Base-by-base conservation (phyloP, 2,888 invertebrate species). In the Ptilodon capucinus region DNA sequence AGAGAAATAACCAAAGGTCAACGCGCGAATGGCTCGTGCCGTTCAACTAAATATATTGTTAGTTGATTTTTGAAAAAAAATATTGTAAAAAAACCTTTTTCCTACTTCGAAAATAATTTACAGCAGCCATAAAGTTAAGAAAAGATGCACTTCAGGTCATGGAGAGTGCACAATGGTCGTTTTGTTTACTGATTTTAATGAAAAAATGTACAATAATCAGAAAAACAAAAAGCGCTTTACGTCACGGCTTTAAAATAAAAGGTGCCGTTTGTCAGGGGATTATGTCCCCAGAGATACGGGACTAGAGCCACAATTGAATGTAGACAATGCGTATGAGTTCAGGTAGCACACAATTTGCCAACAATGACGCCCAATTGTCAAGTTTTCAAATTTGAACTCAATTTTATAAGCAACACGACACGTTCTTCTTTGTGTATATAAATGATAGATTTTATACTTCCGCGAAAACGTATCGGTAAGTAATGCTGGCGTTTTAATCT, bases 181-280 rank as follows among this genome's bases (percentile, higher is more conserved):
- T 73, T 77, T 74, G 67, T 73, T 69, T 74, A 61, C 61, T 34
- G 56, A 70, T 62, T 65, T 56, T 56, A 25, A 44, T 51, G 23
- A 62, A 68, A 66, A 67, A 70, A 65, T 66, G 52, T 48, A 60
- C 60, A 75, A 78, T 75, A 68, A 64, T 66, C 65, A 68, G 71
- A 76, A 66, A 79, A 77, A 79, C 81, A 78, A 74, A 68, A 51
- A 57, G 60, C 57, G 68, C 62, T 81, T 84, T 82, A 84, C 83
- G 84, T 85, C 84, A 86, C 78, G 69, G 77, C 65, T 76, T 81
- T 81, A 76, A 85, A 85, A 83, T 83, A 81, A 83, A 79, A 83
- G 78, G 76, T 74, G 74, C 69, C 81, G 80, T 82, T 82, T 84
- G 79, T 81, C 68, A 71, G 74, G 76, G 81, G 88, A 89, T 88